phyloP scores from a whole-genome alignment of 1,140 invertebrate species.

The Acromyrmex heyeri region DNA sequence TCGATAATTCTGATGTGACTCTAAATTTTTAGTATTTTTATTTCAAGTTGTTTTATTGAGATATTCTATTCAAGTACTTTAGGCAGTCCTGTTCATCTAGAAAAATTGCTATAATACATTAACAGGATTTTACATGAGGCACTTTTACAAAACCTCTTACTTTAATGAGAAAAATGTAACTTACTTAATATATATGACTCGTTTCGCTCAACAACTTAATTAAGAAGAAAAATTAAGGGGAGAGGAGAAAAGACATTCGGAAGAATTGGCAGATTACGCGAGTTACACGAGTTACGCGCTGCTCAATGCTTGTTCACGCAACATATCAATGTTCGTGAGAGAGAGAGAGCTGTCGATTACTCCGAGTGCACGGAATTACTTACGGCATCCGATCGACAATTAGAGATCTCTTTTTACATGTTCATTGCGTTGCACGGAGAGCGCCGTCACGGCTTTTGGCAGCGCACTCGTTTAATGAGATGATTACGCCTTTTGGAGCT shows the following conservation, averaged over 20 bases:
- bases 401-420: constrained; percentile 61
- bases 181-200: constrained; percentile 7
- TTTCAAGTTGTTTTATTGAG: background rate
- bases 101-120: constrained; percentile 20
- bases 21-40: background rate
- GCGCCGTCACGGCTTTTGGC: constrained; percentile 54
- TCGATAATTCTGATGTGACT: background rate
- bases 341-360: constrained; percentile 47
- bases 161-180: constrained; percentile 1
- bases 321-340: constrained; percentile 23
- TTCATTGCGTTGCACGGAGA: constrained; percentile 54
- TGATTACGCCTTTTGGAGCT: constrained; percentile 52
- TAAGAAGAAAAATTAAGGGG: constrained; percentile 14
- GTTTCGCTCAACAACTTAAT: constrained; percentile 29
- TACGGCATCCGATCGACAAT: constrained; percentile 59
- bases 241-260: background rate
- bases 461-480: constrained; percentile 60
- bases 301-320: constrained; percentile 15
- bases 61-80: background rate
- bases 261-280: constrained; percentile 35
- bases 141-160: background rate
- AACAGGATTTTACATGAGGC: constrained; percentile 5
- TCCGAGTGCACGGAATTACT: constrained; percentile 58
- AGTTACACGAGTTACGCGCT: constrained; percentile 33
- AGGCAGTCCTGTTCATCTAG: background rate